Evolutionary conservation across 1,140 invertebrate species (phyloP).

Genomic region (Teleogryllus occipitalis): DNA sequence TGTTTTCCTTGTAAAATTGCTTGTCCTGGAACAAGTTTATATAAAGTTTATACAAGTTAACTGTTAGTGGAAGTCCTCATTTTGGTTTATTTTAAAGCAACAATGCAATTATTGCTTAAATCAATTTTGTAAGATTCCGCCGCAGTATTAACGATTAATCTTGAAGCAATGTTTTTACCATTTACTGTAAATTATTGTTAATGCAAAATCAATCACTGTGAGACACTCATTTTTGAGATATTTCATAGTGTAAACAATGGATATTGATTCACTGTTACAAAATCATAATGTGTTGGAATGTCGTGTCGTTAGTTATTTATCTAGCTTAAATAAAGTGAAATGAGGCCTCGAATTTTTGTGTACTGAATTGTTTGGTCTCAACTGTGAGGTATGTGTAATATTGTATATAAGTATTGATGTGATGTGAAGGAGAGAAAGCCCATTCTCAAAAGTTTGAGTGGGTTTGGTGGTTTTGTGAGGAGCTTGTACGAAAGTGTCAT

Average conservation of each 20-base stretch:
- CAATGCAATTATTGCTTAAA: no score
- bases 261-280: no score
- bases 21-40: slow-evolving; percentile 1
- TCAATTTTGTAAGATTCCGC: no score
- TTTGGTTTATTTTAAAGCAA: background rate
- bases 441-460: background rate
- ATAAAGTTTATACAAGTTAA: background rate
- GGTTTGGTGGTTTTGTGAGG: background rate
- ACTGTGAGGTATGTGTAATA: background rate
- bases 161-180: no score
- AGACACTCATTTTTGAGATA: no score
- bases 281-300: background rate
- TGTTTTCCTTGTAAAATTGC: background rate
- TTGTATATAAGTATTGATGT: background rate
- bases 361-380: background rate
- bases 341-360: background rate
- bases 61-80: background rate
- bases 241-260: no score
- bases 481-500: background rate
- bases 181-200: no score
- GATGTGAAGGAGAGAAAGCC: background rate
- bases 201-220: no score
- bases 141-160: no score
- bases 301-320: background rate
- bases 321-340: background rate